Conservation (phyloP, 2,113 vertebrate genomes). For the Nothobranchius furzeri region DNA sequence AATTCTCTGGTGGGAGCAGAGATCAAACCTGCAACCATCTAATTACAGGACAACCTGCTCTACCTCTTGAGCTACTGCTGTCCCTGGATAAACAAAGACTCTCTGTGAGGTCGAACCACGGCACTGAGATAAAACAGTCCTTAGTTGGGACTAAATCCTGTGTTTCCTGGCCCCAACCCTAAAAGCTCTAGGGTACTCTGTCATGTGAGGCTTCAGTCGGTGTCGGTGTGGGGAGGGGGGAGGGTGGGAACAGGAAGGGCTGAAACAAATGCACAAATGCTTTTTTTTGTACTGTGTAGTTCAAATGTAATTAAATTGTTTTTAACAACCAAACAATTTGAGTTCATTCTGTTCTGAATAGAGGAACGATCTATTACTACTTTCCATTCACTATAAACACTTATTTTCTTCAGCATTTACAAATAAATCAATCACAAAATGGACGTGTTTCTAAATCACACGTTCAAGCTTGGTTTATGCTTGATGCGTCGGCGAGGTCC, state of each 20-base stretch:
- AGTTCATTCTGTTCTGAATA: neutral
- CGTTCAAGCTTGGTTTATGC: no score
- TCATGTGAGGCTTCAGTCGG: slow-evolving; percentile 36
- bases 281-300: slow-evolving; percentile 41
- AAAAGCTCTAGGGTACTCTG: slow-evolving; percentile 14
- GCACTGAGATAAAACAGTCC: slow-evolving; percentile 27
- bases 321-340: slow-evolving; percentile 27
- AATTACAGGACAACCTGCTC: no score
- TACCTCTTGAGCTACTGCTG: no score
- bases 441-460: no score
- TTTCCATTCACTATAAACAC: slow-evolving; percentile 19
- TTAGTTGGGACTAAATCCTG: slow-evolving; percentile 28
- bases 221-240: slow-evolving; percentile 27
- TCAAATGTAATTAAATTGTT: slow-evolving; percentile 71
- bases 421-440: no score
- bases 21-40: no score
- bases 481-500: no score
- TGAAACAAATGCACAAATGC: no score
- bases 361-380: neutral
- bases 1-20: no score
- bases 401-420: no score
- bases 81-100: slow-evolving; percentile 37
- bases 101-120: slow-evolving; percentile 20
- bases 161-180: slow-evolving; percentile 30
- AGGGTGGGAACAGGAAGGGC: slow-evolving; percentile 12